Evolutionary conservation across 2,888 invertebrate genomes (phyloP), one percentile per base, ranked within the genome.

Genomic region (Timandra comae): DNA sequence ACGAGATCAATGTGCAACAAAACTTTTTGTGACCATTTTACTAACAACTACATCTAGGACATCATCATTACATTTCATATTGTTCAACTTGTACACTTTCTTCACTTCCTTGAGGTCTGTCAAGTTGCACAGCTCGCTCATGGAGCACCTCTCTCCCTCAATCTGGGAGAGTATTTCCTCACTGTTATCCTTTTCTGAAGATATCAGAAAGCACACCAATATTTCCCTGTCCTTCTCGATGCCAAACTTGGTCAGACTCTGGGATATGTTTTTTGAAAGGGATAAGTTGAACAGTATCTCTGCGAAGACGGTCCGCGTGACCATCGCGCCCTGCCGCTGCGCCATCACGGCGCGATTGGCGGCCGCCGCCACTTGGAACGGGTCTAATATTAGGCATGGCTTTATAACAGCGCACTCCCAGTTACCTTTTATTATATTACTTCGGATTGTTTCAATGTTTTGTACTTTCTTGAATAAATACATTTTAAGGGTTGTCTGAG

Each of bases 281-380:
- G 92, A 92, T 37, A 93, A 72, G 63, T 90, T 91, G 58, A 87
- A 93, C 9, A 93, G 57, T 28, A 92, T 84, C 70, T 93, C 93
- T 0, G 91, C 87, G 56, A 80, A 89, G 1, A 92, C 54, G 5
- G 84, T 87, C 52, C 87, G 88, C 0, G 93, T 93, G 0, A 88
- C 87, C 59, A 90, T 70, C 20, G 64, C 69, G 7, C 66, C 62
- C 1, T 58, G 60, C 49, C 82, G 87, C 29, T 86, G 76, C 1
- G 87, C 73, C 0, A 88, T 49, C 0, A 82, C 79, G 2, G 92
- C 91, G 61, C 88, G 90, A 57, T 93, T 92, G 1, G 91, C 90
- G 1, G 92, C 92, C 4, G 91, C 86, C 0, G 84, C 81, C 6
- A 92, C 68, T 63, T 84, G 85, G 25, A 82, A 88, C 2, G 89